These are phyloP conservation scores for Bhutanitis thaidina DNA, from an alignment of 2,888 invertebrate species.

Conservation along the genomic window DNA sequence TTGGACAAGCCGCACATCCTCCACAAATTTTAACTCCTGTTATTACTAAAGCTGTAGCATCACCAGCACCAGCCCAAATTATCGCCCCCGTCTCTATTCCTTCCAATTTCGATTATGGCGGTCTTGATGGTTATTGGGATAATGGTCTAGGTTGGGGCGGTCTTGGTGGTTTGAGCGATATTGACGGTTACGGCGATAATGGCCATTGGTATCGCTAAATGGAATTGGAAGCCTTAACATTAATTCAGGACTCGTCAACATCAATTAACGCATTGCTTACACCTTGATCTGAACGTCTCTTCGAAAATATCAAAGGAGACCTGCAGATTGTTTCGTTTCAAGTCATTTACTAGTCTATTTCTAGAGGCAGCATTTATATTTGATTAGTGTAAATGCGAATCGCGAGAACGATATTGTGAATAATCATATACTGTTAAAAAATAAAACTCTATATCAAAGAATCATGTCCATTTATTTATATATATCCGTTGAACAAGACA, in stretches of 20 bases:
- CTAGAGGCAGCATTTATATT: slow-evolving; percentile 5
- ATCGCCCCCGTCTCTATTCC: slow-evolving; percentile 14
- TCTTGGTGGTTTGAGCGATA: slow-evolving; percentile 1
- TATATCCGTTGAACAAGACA: slow-evolving; percentile 24
- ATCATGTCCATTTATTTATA: slow-evolving; percentile 17
- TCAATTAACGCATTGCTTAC: no score
- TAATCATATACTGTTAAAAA: slow-evolving; percentile 1
- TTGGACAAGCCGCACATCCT: slow-evolving; percentile 58
- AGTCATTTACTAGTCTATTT: slow-evolving; percentile 14
- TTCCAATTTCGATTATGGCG: slow-evolving; percentile 5
- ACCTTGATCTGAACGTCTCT: not conserved
- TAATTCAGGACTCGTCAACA: not conserved
- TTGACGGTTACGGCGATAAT: not conserved
- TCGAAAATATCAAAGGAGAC: not conserved
- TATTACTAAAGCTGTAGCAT: slow-evolving; percentile 27
- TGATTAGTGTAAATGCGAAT: not conserved
- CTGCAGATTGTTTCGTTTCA: not conserved
- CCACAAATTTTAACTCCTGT: slow-evolving; percentile 24
- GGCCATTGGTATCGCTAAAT: slow-evolving; percentile 20
- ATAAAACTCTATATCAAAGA: slow-evolving; percentile 3
- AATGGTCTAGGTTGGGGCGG: slow-evolving; percentile 10
- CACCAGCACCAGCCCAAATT: slow-evolving; percentile 25
- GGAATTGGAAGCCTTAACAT: not conserved
- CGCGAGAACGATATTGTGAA: not conserved
- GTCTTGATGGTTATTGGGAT: slow-evolving; percentile 4